phyloP scores from a whole-genome alignment of 2,797 vertebrate genomes.

The Diplodus sargus region DNA sequence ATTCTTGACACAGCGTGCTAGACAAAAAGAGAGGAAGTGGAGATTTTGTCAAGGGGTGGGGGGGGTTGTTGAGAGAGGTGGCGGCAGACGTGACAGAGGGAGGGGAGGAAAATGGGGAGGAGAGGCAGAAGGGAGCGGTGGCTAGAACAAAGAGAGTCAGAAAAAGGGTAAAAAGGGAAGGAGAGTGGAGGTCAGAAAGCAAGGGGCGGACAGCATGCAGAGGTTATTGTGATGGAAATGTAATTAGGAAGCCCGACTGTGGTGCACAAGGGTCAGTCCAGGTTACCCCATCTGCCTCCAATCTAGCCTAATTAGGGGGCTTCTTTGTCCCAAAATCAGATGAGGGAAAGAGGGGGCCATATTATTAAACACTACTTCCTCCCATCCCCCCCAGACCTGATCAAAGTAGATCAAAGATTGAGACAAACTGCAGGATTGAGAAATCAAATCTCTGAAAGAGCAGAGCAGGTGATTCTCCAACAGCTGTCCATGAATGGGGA shows the following conservation, averaged over 20 bases:
- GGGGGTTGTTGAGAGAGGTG: conserved; percentile 45
- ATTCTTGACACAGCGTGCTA: conserved; percentile 36
- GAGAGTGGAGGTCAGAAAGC: conserved; percentile 84
- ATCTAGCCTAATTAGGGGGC: conserved; percentile 86
- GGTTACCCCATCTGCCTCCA: conserved; percentile 89
- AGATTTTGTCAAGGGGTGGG: conserved; percentile 45
- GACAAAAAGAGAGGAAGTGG: conserved; percentile 69
- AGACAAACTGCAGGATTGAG: conserved; percentile 66
- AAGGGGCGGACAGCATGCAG: conserved; percentile 82
- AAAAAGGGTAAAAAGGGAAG: conserved; percentile 77
- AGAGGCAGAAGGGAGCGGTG: conserved; percentile 74
- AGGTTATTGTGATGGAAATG: conserved; percentile 91
- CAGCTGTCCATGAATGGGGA: conserved; percentile 59
- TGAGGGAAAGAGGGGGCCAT: conserved; percentile 72
- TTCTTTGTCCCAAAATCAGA: conserved; percentile 86
- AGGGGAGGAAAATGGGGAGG: conserved; percentile 73
- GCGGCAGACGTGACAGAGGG: conserved; percentile 80
- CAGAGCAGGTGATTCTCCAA: conserved; percentile 62
- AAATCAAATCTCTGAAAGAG: conserved; percentile 66
- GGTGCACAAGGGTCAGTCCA: conserved; percentile 81
- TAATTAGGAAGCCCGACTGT: conserved; percentile 85
- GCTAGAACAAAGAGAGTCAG: conserved; percentile 78
- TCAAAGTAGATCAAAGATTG: conserved; percentile 79
- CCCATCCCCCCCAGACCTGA: conserved; percentile 61
- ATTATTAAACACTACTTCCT: conserved; percentile 79